Conservation (phyloP, 1,140 invertebrate species). For the Ephestia elutella region DNA sequence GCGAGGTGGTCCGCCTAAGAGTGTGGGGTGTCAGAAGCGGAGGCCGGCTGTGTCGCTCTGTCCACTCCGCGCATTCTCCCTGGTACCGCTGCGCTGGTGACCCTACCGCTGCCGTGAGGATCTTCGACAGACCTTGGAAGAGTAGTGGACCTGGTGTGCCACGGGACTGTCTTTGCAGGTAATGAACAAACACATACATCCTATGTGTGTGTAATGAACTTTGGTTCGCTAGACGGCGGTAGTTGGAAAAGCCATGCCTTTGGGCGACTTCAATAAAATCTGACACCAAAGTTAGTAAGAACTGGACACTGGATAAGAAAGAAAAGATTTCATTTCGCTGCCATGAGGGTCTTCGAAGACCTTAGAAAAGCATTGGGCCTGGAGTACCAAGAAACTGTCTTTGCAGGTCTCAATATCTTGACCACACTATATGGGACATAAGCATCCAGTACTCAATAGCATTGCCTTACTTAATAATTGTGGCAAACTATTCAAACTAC, state of each 20-base stretch:
- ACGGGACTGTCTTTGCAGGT: conserved; percentile 83
- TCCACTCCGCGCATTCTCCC: conserved; percentile 79
- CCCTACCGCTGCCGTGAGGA: conserved; percentile 71
- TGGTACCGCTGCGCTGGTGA: conserved; percentile 82
- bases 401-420: conserved; percentile 79
- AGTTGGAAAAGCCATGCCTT: no score
- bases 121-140: conserved; percentile 85
- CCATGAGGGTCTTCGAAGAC: conserved; percentile 81
- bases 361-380: conserved; percentile 77
- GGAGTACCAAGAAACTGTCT: conserved; percentile 81
- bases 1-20: conserved; percentile 82
- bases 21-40: conserved; percentile 78
- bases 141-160: conserved; percentile 75
- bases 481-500: background rate
- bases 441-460: no score
- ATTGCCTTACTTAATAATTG: background rate
- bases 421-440: background rate
- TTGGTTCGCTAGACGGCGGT: no score
- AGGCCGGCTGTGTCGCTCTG: conserved; percentile 78
- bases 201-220: no score
- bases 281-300: no score
- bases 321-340: no score
- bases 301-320: no score
- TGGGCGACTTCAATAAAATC: no score
- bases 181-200: conserved; percentile 41